These are phyloP conservation scores for Tympanoctomys barrerae DNA, from an alignment of 2,797 vertebrate species.

Conservation along the genomic window DNA sequence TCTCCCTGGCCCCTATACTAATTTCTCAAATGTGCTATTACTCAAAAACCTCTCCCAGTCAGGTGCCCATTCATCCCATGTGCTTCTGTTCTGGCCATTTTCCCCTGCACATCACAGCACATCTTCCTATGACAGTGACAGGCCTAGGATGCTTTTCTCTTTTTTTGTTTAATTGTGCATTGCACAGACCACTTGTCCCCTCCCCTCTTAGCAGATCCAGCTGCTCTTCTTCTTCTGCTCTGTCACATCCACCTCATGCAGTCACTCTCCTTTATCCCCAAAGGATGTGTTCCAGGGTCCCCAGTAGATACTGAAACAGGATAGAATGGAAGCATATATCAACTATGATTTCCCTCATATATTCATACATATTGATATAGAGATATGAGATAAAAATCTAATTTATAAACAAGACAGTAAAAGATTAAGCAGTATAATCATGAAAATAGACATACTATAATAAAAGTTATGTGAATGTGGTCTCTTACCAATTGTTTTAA, in stretches of 20 bases:
- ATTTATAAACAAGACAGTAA: not conserved
- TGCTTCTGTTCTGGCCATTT: not conserved
- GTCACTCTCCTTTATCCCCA: not conserved
- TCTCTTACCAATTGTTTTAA: not conserved
- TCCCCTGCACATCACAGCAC: not conserved
- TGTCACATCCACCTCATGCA: not conserved
- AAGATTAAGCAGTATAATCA: not conserved
- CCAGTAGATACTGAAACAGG: not conserved
- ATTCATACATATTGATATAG: not conserved
- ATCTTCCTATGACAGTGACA: not conserved
- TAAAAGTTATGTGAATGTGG: not conserved
- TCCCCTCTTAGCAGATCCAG: not conserved
- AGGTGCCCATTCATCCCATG: not conserved
- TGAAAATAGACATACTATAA: not conserved
- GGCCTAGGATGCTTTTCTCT: not conserved
- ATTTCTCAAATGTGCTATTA: constrained; percentile 14
- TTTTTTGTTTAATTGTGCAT: not conserved
- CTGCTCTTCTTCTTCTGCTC: not conserved
- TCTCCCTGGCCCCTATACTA: not conserved
- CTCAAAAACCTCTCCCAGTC: not conserved
- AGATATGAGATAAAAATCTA: not conserved
- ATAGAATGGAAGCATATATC: not conserved
- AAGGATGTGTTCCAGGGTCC: not conserved
- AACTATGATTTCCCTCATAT: not conserved
- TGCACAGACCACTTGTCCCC: not conserved